Percentiles rank a stretch among this genome's conserved stretches.
Conservation (phyloP, 1,140 invertebrate species). For the Teleogryllus occipitalis region DNA sequence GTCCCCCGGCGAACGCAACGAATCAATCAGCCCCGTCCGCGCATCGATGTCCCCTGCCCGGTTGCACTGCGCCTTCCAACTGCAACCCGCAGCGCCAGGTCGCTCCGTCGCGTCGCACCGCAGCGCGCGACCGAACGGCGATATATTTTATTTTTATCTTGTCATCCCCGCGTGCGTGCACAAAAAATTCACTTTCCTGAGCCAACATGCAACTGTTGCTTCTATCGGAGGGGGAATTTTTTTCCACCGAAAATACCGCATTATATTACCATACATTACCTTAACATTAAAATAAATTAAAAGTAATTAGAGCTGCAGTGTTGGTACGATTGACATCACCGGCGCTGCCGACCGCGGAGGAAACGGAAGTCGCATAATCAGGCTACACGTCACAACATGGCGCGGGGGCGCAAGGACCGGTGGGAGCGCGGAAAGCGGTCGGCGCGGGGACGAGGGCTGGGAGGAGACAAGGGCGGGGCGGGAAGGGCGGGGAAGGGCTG, state of each 20-base stretch:
- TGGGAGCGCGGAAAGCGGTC: background rate
- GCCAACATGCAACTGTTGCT: background rate
- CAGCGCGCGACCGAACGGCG: background rate
- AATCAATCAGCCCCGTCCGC: too few relatives aligned
- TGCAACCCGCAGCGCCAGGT: background rate
- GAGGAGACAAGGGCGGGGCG: too few relatives aligned
- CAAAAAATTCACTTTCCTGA: conserved; percentile 1
- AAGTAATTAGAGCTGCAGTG: conserved; percentile 4
- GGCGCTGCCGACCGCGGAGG: background rate
- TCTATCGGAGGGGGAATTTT: background rate
- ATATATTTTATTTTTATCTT: conserved; percentile 6
- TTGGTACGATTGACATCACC: conserved; percentile 3
- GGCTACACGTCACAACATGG: conserved; percentile 3
- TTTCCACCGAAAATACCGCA: conserved; percentile 1
- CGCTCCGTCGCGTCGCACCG: background rate
- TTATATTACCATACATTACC: conserved; percentile 5
- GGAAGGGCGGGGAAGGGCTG: too few relatives aligned
- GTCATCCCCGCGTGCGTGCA: background rate
- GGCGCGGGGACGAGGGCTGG: too few relatives aligned
- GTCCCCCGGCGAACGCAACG: too few relatives aligned
- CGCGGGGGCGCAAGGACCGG: background rate
- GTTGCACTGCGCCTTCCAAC: too few relatives aligned
- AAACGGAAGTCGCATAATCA: conserved; percentile 4
- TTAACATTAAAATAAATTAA: conserved; percentile 6
- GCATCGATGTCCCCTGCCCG: too few relatives aligned